phyloP scores from a whole-genome alignment of 2,888 invertebrate genomes.

The Thereva unica region DNA sequence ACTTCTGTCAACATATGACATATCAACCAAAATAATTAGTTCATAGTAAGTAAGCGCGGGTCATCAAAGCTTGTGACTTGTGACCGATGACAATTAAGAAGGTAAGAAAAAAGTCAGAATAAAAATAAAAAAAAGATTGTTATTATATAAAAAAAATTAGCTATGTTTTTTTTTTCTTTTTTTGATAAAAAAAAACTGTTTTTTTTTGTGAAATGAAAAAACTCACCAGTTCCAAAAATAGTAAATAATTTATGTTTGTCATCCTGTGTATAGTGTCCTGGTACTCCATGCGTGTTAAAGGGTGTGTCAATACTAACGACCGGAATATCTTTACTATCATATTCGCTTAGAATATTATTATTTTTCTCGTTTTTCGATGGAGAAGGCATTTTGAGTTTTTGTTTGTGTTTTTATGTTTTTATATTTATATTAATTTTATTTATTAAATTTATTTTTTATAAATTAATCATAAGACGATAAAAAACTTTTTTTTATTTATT shows the following conservation, averaged over 20 bases:
- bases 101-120: constrained; percentile 28
- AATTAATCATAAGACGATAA: constrained; percentile 28
- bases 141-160: background rate
- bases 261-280: constrained; percentile 53
- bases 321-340: constrained; percentile 48
- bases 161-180: background rate
- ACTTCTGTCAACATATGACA: no score
- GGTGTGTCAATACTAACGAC: constrained; percentile 47
- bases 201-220: constrained; percentile 31
- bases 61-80: no score
- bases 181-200: background rate
- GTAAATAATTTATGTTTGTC: constrained; percentile 58
- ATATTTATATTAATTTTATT: constrained; percentile 11
- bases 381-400: constrained; percentile 34
- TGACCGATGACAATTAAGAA: no score
- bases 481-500: constrained; percentile 17
- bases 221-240: constrained; percentile 60
- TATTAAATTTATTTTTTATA: background rate
- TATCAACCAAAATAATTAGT: no score
- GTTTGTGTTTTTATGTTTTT: constrained; percentile 26
- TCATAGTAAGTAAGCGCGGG: no score
- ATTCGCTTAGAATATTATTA: constrained; percentile 45
- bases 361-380: constrained; percentile 43
- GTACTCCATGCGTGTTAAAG: constrained; percentile 49
- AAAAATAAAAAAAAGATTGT: background rate